Evolutionary conservation across 2,797 vertebrate genomes (phyloP).

Genomic region (Acanthiza pusilla): DNA sequence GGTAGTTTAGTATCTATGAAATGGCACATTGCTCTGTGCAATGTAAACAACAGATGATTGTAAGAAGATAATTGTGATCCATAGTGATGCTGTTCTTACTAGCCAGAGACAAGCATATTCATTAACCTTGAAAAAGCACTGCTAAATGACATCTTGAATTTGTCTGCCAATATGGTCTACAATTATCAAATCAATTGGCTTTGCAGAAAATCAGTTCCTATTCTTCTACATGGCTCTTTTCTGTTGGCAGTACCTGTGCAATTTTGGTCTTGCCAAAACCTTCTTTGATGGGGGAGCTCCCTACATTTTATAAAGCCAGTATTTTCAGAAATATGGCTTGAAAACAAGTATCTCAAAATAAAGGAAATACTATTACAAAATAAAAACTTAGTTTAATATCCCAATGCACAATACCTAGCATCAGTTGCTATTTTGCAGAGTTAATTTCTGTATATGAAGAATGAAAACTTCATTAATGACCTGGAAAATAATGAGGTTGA

Average conservation of each 20-base stretch:
- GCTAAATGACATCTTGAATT: conserved; percentile 75
- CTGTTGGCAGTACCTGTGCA: conserved; percentile 72
- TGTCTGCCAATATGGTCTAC: conserved; percentile 73
- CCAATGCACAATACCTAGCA: conserved; percentile 45
- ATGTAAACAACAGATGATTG: conserved; percentile 62
- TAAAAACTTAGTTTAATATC: conserved; percentile 53
- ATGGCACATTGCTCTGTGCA: conserved; percentile 14
- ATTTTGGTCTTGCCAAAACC: conserved; percentile 67
- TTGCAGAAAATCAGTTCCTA: conserved; percentile 76
- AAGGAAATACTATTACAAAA: conserved; percentile 52
- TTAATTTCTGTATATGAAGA: conserved; percentile 48
- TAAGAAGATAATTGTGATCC: conserved; percentile 63
- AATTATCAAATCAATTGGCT: conserved; percentile 75
- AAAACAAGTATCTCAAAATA: conserved; percentile 56
- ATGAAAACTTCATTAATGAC: conserved; percentile 56
- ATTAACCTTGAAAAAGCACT: conserved; percentile 72
- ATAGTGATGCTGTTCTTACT: conserved; percentile 38
- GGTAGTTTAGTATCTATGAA: conserved; percentile 35
- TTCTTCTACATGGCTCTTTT: conserved; percentile 68
- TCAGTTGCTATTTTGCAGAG: conserved; percentile 51
- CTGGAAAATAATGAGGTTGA: conserved; percentile 49
- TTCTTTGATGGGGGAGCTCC: conserved; percentile 41
- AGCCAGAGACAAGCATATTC: conserved; percentile 65
- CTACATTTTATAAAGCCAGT: conserved; percentile 63
- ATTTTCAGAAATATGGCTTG: conserved; percentile 65